Conservation (phyloP, 2,888 invertebrate genomes). For the Anodontia alba region DNA sequence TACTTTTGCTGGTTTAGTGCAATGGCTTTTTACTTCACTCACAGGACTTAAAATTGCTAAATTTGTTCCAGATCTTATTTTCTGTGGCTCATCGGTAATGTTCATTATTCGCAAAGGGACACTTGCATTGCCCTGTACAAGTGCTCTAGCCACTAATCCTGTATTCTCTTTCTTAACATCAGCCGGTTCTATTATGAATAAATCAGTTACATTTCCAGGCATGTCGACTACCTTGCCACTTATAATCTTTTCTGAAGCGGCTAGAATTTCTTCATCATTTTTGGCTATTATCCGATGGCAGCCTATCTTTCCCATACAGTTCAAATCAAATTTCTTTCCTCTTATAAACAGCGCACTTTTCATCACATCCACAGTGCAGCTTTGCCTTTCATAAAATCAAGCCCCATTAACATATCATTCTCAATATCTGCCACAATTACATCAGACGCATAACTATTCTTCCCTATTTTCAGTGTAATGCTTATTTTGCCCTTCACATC, state of each 20-base stretch:
- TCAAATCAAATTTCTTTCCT: neutral
- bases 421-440: slow-evolving; percentile 33
- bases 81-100: slow-evolving; percentile 36
- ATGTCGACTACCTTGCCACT: slow-evolving; percentile 10
- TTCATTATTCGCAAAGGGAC: slow-evolving; percentile 53
- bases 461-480: slow-evolving; percentile 1
- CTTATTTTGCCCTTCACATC: slow-evolving; percentile 19
- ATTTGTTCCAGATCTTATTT: slow-evolving; percentile 42
- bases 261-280: slow-evolving; percentile 26
- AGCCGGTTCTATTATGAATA: slow-evolving; percentile 37
- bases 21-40: neutral
- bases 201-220: neutral
- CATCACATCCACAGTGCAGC: slow-evolving; percentile 18
- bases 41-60: slow-evolving; percentile 29
- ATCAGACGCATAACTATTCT: slow-evolving; percentile 6
- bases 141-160: slow-evolving; percentile 40
- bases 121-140: slow-evolving; percentile 33
- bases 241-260: slow-evolving; percentile 29
- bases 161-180: slow-evolving; percentile 6
- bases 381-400: slow-evolving; percentile 21
- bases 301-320: too few relatives aligned
- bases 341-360: neutral
- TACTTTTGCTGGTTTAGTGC: neutral
- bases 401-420: slow-evolving; percentile 23
- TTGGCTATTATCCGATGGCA: slow-evolving; percentile 22